These are phyloP conservation scores for Micromussa lordhowensis DNA, from an alignment of 92 coral and sea anemone species.

Conservation along the genomic window DNA sequence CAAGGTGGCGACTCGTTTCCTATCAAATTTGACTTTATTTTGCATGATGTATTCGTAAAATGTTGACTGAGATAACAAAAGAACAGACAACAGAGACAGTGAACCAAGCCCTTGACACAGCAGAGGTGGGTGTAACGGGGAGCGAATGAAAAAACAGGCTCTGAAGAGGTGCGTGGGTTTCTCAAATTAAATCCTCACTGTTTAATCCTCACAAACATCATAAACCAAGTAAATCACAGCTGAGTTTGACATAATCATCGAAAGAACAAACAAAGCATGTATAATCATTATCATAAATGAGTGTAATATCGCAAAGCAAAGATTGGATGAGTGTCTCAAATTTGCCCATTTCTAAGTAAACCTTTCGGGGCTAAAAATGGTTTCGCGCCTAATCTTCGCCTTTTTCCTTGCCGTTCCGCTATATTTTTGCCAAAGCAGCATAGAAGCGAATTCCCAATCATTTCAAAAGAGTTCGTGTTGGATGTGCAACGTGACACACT, in stretches of 20 bases:
- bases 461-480: conserved; percentile 21
- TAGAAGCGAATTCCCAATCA: conserved; percentile 9
- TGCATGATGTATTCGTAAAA: not conserved
- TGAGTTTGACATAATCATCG: not conserved
- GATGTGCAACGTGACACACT: conserved; percentile 24
- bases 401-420: not conserved
- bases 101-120: too few relatives aligned
- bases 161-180: not conserved
- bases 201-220: conserved; percentile 23
- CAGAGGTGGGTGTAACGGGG: too few relatives aligned
- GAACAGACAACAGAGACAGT: too few relatives aligned
- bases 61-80: too few relatives aligned
- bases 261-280: conserved; percentile 20
- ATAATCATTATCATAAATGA: too few relatives aligned
- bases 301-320: too few relatives aligned
- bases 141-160: too few relatives aligned
- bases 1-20: not conserved
- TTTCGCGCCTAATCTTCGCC: not conserved
- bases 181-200: not conserved
- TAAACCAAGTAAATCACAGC: not conserved
- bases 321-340: not conserved
- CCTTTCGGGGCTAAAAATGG: not conserved
- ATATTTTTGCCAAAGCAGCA: not conserved
- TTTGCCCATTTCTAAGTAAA: not conserved
- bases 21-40: not conserved